phyloP scores from a whole-genome alignment of 2,888 invertebrate species.

The Euclidia mi region DNA sequence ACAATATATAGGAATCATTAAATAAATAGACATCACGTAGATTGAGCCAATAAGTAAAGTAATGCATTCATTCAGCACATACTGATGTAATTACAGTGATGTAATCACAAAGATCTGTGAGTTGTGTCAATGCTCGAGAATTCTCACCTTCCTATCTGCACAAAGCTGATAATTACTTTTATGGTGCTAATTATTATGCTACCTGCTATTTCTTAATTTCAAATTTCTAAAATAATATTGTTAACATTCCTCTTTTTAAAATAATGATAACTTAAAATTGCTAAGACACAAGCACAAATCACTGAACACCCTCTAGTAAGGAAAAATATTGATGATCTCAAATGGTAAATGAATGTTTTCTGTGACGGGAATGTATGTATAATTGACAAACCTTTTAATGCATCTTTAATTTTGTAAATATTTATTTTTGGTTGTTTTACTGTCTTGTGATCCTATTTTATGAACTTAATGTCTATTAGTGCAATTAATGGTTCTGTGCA shows the following conservation, averaged over 20 bases:
- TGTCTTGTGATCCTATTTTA: slow-evolving; percentile 40
- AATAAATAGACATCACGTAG: slow-evolving; percentile 29
- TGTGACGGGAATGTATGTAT: slow-evolving; percentile 54
- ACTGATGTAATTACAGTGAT: too few relatives aligned
- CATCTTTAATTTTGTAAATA: slow-evolving; percentile 59
- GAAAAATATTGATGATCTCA: slow-evolving; percentile 71
- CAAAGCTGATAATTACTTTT: slow-evolving; percentile 26
- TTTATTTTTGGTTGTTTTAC: slow-evolving; percentile 50
- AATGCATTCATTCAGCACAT: too few relatives aligned
- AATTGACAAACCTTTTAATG: slow-evolving; percentile 37
- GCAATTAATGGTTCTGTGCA: slow-evolving; percentile 33
- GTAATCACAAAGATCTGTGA: too few relatives aligned
- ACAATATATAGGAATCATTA: slow-evolving; percentile 27
- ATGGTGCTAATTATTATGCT: slow-evolving; percentile 22
- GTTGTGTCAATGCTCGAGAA: neutral
- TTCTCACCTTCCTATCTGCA: slow-evolving; percentile 22
- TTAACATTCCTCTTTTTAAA: slow-evolving; percentile 51
- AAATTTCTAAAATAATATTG: slow-evolving; percentile 33
- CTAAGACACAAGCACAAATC: slow-evolving; percentile 52
- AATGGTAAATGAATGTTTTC: slow-evolving; percentile 52
- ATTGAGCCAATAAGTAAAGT: slow-evolving; percentile 3
- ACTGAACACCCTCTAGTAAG: slow-evolving; percentile 42
- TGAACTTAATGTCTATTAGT: slow-evolving; percentile 31
- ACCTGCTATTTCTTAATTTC: slow-evolving; percentile 16
- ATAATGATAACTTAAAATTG: slow-evolving; percentile 22